phyloP scores from a whole-genome alignment of 2,797 vertebrate species.

The Sebastolobus alascanus region DNA sequence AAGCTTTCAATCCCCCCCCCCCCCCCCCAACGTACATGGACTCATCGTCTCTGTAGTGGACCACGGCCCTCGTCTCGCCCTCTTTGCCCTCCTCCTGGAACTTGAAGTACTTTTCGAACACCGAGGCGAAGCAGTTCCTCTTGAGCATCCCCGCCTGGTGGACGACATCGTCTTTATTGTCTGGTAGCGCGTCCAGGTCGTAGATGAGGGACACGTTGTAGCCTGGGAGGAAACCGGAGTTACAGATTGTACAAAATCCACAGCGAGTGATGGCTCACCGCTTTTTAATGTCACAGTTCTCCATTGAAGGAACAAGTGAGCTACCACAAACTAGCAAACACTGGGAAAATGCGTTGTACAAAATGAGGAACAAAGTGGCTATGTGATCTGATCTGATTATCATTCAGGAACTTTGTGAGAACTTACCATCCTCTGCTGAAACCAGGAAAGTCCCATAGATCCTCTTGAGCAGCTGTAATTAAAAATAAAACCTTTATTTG shows the following conservation, averaged over 20 bases:
- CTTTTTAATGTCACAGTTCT: neutral
- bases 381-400: neutral
- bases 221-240: slow-evolving; percentile 77
- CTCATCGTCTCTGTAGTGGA: slow-evolving; percentile 98
- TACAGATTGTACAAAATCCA: neutral
- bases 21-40: slow-evolving; percentile 89
- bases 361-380: slow-evolving; percentile 13
- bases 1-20: neutral
- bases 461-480: slow-evolving; percentile 93
- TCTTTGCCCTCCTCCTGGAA: slow-evolving; percentile 98
- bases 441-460: slow-evolving; percentile 93
- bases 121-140: slow-evolving; percentile 98
- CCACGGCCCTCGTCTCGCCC: slow-evolving; percentile 95
- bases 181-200: slow-evolving; percentile 93
- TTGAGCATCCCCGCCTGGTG: slow-evolving; percentile 99
- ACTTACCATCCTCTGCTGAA: slow-evolving; percentile 91
- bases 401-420: neutral
- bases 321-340: neutral
- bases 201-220: slow-evolving; percentile 98
- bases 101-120: slow-evolving; percentile 99
- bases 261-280: neutral
- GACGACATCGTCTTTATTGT: slow-evolving; percentile 91
- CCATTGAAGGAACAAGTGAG: neutral
- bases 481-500: slow-evolving; percentile 16
- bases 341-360: neutral